Percentiles rank a stretch among this genome's conserved stretches.
Evolutionary conservation across 2,113 vertebrate genomes (phyloP).

Genomic region (Corvus hawaiiensis): DNA sequence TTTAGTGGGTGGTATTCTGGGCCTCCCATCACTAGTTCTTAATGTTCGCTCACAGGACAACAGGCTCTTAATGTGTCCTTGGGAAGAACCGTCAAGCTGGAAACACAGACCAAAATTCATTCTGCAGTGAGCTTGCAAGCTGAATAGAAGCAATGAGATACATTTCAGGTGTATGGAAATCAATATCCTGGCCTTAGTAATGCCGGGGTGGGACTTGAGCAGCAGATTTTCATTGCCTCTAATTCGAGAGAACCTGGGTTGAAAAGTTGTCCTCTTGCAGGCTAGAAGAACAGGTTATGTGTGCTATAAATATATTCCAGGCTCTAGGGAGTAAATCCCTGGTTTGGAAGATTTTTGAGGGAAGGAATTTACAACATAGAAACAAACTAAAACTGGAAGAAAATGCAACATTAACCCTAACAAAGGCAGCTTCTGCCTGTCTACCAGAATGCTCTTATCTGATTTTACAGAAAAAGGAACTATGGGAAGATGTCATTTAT

Average conservation of each 20-base stretch:
- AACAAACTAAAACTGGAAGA: neutral
- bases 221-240: neutral
- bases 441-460: conserved; percentile 30
- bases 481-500: conserved; percentile 52
- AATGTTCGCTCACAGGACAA: neutral
- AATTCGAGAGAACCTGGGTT: neutral
- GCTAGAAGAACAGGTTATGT: neutral
- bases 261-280: neutral
- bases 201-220: neutral
- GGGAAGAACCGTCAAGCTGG: neutral
- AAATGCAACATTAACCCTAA: neutral
- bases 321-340: neutral
- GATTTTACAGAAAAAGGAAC: conserved; percentile 41
- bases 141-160: neutral
- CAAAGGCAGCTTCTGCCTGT: conserved; percentile 31
- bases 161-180: neutral
- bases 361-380: neutral
- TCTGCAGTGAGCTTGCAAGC: neutral
- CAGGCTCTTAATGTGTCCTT: neutral
- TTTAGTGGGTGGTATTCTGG: neutral
- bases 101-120: neutral
- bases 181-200: neutral
- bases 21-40: neutral
- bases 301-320: neutral
- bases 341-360: neutral